Conservation (phyloP, 2,797 vertebrate genomes). For the Helicolenus hilgendorfi region DNA sequence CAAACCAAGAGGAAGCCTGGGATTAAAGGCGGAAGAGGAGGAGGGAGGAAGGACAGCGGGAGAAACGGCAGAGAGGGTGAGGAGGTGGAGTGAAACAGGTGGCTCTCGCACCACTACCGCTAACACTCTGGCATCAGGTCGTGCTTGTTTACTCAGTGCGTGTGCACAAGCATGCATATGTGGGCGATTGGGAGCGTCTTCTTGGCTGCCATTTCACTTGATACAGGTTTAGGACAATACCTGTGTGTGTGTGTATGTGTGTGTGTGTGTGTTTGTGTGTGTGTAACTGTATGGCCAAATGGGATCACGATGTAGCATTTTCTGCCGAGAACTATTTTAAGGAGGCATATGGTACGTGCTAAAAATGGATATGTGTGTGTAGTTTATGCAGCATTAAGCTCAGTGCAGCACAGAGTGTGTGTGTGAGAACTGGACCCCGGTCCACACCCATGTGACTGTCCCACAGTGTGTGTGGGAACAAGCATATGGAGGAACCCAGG, state of each 20-base stretch:
- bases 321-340: constrained; percentile 42
- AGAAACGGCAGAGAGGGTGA: constrained; percentile 5
- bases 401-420: constrained; percentile 22
- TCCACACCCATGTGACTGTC: constrained; percentile 57
- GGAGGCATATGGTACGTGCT: constrained; percentile 33
- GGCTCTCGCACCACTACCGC: constrained; percentile 63
- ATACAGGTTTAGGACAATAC: neutral
- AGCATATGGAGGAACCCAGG: constrained; percentile 76
- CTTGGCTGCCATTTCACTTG: constrained; percentile 49
- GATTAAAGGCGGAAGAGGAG: constrained; percentile 42
- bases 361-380: constrained; percentile 29
- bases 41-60: constrained; percentile 39
- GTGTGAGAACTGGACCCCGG: constrained; percentile 70
- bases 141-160: constrained; percentile 11
- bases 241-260: neutral
- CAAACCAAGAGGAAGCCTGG: constrained; percentile 16
- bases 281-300: constrained; percentile 4
- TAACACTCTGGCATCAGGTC: constrained; percentile 30
- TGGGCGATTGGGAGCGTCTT: constrained; percentile 38
- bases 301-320: constrained; percentile 1
- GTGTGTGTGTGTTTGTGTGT: neutral
- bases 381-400: constrained; percentile 17
- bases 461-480: constrained; percentile 69
- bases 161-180: neutral
- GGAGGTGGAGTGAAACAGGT: constrained; percentile 70